Conservation (phyloP, 2,888 invertebrate species). For the Mythimna lalbum region DNA sequence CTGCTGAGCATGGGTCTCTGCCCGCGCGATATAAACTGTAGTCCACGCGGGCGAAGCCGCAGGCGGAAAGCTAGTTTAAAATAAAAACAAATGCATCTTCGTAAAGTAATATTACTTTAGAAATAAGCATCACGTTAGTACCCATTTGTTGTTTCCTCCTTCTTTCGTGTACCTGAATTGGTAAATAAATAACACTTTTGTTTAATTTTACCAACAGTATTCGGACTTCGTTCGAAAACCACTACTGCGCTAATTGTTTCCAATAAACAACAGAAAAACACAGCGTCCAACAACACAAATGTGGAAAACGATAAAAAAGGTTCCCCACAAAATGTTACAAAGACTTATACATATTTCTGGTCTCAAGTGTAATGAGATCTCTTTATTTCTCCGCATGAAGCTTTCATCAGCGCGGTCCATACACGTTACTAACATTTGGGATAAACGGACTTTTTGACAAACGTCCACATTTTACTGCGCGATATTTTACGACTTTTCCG, state of each 20-base stretch:
- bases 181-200: neutral
- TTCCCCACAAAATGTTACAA: neutral
- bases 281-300: conserved; percentile 3
- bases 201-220: neutral
- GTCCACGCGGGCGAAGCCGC: too few species aligned
- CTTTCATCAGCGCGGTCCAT: conserved; percentile 53
- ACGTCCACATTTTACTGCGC: conserved; percentile 38
- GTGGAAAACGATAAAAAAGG: neutral
- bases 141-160: too few species aligned
- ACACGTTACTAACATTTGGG: conserved; percentile 50
- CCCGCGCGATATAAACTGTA: too few species aligned
- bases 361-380: conserved; percentile 57
- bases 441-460: conserved; percentile 54
- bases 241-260: conserved; percentile 20
- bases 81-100: too few species aligned
- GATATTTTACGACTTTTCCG: conserved; percentile 29
- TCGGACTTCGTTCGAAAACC: neutral
- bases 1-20: too few species aligned
- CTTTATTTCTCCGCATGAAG: conserved; percentile 48
- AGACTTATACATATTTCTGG: conserved; percentile 34
- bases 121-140: neutral
- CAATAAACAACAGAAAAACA: conserved; percentile 23
- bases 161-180: too few species aligned
- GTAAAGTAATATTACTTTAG: too few species aligned
- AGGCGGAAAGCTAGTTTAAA: too few species aligned